These are phyloP conservation scores for Parnassius glacialis DNA, from an alignment of 2,888 invertebrate genomes.

Conservation along the genomic window DNA sequence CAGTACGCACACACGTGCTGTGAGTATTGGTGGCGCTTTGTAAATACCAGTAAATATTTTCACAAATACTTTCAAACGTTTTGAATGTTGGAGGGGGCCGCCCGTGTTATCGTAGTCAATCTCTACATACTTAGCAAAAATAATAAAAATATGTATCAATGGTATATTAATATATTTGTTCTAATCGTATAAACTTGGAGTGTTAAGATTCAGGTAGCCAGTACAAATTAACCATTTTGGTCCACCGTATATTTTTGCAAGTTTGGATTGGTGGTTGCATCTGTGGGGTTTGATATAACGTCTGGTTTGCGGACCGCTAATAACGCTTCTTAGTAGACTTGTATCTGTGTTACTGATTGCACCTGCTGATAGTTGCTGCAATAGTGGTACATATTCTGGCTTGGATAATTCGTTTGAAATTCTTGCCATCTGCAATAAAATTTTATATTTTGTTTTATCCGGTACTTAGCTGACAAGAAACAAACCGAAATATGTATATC, in stretches of 20 bases:
- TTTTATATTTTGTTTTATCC: not conserved
- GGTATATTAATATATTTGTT: slow-evolving; percentile 20
- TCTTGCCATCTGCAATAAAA: slow-evolving; percentile 61
- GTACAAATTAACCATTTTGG: slow-evolving; percentile 73
- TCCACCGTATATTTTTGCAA: slow-evolving; percentile 60
- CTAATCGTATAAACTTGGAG: slow-evolving; percentile 68
- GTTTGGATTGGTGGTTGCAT: slow-evolving; percentile 67
- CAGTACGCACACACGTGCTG: no score
- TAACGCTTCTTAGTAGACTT: slow-evolving; percentile 54
- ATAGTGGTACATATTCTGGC: slow-evolving; percentile 60
- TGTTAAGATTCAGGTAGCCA: slow-evolving; percentile 69
- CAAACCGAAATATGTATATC: no score
- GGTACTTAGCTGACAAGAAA: no score
- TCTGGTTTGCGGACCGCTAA: slow-evolving; percentile 60
- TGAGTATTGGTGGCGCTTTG: no score
- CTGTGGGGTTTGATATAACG: slow-evolving; percentile 73
- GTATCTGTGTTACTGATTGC: slow-evolving; percentile 47
- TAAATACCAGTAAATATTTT: no score
- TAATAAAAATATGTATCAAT: not conserved
- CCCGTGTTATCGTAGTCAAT: no score
- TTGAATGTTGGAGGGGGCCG: no score
- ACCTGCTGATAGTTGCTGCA: slow-evolving; percentile 63
- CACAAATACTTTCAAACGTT: no score
- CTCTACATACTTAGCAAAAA: no score
- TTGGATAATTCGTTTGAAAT: slow-evolving; percentile 65